Evolutionary conservation across 2,113 vertebrate species (phyloP), one percentile per base, ranked within the genome.

Genomic region (Protobothrops mucrosquamatus): DNA sequence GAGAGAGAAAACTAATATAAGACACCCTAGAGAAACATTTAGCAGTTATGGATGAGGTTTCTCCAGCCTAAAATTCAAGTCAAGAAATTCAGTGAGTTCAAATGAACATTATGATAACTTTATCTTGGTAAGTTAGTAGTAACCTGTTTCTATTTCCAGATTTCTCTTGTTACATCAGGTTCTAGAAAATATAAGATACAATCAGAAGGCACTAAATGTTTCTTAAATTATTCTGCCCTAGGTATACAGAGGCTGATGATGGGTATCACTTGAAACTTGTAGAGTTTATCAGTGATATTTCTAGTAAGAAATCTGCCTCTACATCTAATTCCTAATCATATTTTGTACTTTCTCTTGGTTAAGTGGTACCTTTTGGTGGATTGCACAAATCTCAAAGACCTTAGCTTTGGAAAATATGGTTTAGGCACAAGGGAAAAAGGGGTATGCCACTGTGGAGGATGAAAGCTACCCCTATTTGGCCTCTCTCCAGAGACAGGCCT

Each of bases 1-100:
- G 3, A 22, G 39, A 85, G 15, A 81, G 88, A 93, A 59, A 93
- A 52, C 39, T 24, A 91, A 89, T 59, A 81, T n/a, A 51, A 93
- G 59, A 39, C 6, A n/a, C 4, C 34, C 34, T 39, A n/a, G 20
- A 48, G 20, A 54, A 29, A 48, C 64, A 51, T 87, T 59, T 93
- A 2, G 5, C 43, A 59, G 29, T n/a, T n/a, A 29, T 87, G 88
- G 57, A 26, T 26, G 48, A 23, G 11, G 12, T 39, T 61, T 34
- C 34, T 51, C 59, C 89, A 90, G 6, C 29, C 43, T 26, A 61
- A 6, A 54, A 3, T 90, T 26, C 48, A 39, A 39, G 85, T 14
- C 6, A 86, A 11, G 26, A 24, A 24, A 12, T 85, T 86, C 3
- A 51, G 4, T 22, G 26, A 48, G 3, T 54, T 56, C 64, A 61